phyloP scores from a whole-genome alignment of 2,113 vertebrate species.

The Coturnix japonica region DNA sequence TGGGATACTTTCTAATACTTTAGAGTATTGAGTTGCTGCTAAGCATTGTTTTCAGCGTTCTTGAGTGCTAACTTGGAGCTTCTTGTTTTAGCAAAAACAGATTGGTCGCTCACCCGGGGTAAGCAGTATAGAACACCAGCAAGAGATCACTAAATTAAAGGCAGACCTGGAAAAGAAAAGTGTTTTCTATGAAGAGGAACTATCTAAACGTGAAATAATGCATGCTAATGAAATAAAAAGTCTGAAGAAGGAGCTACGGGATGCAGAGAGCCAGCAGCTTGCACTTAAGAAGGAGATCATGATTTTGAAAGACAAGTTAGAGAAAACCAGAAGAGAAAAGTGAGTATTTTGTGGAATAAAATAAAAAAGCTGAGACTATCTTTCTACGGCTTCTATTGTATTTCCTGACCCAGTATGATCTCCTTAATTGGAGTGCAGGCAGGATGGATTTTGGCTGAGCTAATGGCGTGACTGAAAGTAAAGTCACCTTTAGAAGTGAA shows the following conservation, averaged over 20 bases:
- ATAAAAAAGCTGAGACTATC: not conserved
- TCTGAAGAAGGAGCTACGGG: conserved; percentile 92
- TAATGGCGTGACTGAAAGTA: not conserved
- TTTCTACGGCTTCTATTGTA: not conserved
- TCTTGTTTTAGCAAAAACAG: conserved; percentile 84
- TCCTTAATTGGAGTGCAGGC: not conserved
- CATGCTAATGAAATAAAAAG: conserved; percentile 90
- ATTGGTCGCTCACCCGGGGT: conserved; percentile 83
- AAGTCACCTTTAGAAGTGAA: not conserved
- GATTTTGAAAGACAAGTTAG: conserved; percentile 96
- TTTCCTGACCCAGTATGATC: not conserved
- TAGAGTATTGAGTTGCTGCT: not conserved
- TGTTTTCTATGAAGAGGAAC: conserved; percentile 90
- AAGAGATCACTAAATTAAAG: conserved; percentile 90
- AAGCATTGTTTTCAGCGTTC: not conserved
- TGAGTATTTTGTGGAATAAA: conserved; percentile 54
- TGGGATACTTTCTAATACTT: not conserved
- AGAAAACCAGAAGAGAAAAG: conserved; percentile 95
- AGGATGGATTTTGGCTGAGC: not conserved
- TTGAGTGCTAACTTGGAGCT: conserved; percentile 42
- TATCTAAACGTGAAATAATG: conserved; percentile 87
- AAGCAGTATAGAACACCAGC: conserved; percentile 87
- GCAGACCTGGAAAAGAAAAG: conserved; percentile 94
- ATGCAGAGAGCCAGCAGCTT: conserved; percentile 94
- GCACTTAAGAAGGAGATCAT: conserved; percentile 95